Evolutionary conservation across 2,797 vertebrate species (phyloP).

Genomic region (Spinus olivaceus): DNA sequence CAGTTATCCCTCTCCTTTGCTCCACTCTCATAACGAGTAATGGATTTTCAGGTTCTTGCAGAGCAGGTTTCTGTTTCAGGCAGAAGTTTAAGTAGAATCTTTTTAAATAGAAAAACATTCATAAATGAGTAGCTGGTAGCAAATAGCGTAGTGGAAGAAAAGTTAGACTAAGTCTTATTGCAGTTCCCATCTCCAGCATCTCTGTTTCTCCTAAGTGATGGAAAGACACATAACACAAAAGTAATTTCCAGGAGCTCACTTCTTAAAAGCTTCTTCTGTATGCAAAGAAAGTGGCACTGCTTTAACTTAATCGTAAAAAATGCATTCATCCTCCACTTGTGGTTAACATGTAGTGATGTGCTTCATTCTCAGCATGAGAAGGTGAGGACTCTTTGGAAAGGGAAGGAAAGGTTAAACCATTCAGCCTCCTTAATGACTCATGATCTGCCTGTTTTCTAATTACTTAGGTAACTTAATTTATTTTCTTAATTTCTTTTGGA

Average conservation of each 20-base stretch:
- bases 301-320: not conserved
- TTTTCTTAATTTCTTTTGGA: not conserved
- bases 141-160: not conserved
- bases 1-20: not conserved
- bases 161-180: not conserved
- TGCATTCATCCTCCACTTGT: not conserved
- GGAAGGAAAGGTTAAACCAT: not conserved
- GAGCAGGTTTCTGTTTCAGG: not conserved
- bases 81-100: not conserved
- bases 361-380: not conserved
- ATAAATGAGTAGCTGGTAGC: not conserved
- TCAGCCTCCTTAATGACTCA: not conserved
- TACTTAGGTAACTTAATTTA: not conserved
- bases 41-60: not conserved
- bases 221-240: not conserved
- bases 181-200: not conserved
- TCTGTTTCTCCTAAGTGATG: not conserved
- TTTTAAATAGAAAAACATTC: not conserved
- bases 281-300: not conserved
- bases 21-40: not conserved
- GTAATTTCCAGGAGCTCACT: not conserved
- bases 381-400: not conserved
- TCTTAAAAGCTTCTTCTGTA: not conserved
- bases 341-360: not conserved
- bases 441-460: not conserved